These are phyloP conservation scores for Hemithea aestivaria DNA, from an alignment of 2,888 invertebrate species.

Conservation along the genomic window DNA sequence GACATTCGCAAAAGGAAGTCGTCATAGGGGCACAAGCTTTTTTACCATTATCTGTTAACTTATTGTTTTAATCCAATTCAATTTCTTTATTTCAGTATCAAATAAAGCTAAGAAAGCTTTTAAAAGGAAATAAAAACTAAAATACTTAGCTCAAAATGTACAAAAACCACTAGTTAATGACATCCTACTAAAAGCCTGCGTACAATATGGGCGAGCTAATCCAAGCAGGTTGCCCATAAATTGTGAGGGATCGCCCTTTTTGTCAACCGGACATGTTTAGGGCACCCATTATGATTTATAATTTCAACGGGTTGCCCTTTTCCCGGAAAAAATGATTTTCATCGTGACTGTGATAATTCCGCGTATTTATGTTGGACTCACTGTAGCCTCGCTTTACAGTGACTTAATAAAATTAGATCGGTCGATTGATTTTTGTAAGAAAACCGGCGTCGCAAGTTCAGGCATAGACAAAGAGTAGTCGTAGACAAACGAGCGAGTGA, in stretches of 20 bases:
- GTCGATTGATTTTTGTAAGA: background rate
- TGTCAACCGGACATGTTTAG: constrained; percentile 74
- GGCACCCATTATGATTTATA: constrained; percentile 65
- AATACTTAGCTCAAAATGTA: too few relatives aligned
- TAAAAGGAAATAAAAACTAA: too few relatives aligned
- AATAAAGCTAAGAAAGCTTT: too few relatives aligned
- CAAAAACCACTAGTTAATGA: constrained; percentile 3
- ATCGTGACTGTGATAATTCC: constrained; percentile 13
- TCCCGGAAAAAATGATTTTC: constrained; percentile 11
- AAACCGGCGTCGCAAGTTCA: too few relatives aligned
- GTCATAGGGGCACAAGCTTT: too few relatives aligned
- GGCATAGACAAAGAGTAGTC: too few relatives aligned
- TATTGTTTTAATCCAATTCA: too few relatives aligned
- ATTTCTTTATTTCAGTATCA: too few relatives aligned
- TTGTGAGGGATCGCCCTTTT: constrained; percentile 68
- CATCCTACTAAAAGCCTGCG: constrained; percentile 5
- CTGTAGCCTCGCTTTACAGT: background rate
- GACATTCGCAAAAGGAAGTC: too few relatives aligned
- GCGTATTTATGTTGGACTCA: background rate
- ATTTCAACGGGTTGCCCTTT: constrained; percentile 46
- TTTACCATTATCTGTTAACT: too few relatives aligned
- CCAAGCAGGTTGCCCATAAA: constrained; percentile 43
- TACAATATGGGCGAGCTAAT: constrained; percentile 13
- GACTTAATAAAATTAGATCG: background rate
- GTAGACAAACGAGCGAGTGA: too few relatives aligned